Conservation (phyloP, 2,797 vertebrate species). For the Eupleurogrammus muticus region DNA sequence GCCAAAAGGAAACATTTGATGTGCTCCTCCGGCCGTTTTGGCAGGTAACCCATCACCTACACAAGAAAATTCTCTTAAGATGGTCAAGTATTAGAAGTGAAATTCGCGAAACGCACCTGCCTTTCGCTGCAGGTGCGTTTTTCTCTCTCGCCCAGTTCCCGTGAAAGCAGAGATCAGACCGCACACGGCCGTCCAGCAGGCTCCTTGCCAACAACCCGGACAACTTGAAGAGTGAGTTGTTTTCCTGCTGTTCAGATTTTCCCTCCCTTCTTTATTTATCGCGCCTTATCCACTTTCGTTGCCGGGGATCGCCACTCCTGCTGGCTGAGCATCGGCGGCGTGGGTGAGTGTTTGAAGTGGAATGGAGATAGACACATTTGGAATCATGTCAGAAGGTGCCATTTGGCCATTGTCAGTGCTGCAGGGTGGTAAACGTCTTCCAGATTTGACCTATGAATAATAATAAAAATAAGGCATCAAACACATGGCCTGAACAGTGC, state of each 20-base stretch:
- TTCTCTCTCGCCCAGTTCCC: constrained; percentile 35
- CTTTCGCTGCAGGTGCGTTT: constrained; percentile 41
- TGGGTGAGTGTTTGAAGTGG: constrained; percentile 75
- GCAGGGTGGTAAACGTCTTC: constrained; percentile 53
- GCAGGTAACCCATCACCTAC: constrained; percentile 34
- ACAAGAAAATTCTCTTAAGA: constrained; percentile 15
- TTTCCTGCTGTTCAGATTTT: constrained; percentile 40
- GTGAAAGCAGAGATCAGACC: constrained; percentile 45
- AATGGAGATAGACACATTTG: constrained; percentile 76
- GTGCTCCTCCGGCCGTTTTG: constrained; percentile 32
- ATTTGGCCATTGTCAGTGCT: constrained; percentile 61
- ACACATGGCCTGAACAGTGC: background rate
- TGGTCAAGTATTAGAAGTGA: constrained; percentile 38
- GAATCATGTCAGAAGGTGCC: constrained; percentile 62
- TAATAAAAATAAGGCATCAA: constrained; percentile 14
- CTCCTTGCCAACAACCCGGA: constrained; percentile 31
- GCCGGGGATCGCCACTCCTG: constrained; percentile 60
- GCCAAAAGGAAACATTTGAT: constrained; percentile 40
- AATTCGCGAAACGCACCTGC: constrained; percentile 18
- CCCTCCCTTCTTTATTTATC: constrained; percentile 35
- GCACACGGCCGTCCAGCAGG: constrained; percentile 41
- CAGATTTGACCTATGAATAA: constrained; percentile 64
- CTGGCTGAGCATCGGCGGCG: constrained; percentile 56
- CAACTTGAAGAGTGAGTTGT: constrained; percentile 51
- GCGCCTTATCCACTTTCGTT: constrained; percentile 73